Evolutionary conservation across 2,888 invertebrate species (phyloP), one percentile per base, ranked within the genome.

Genomic region (Drosophila hamatofila): DNA sequence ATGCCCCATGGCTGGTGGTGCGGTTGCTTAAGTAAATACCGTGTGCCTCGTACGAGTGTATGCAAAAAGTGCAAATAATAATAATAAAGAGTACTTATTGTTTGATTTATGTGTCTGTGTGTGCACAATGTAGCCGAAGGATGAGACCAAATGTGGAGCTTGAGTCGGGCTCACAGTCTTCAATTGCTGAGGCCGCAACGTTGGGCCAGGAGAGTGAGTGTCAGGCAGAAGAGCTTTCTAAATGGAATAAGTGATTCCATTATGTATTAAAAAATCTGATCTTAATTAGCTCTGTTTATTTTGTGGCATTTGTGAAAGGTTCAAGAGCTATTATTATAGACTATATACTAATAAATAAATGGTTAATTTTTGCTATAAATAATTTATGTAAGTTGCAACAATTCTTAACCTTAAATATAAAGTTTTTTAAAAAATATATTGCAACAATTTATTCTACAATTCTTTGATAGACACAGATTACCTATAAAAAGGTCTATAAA

Each of bases 61-160:
- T 83, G 88, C 86, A 86, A 83, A 89, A 91, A 90, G 90, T 91
- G 92, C 91, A 91, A 91, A 91, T 91, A 91, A 91, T 91, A 91
- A 91, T 91, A 91, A 91, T 91, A 92, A 91, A 90, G 92, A 92
- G 92, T 92, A 92, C 92, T 92, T 92, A 92, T 92, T 92, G 90
- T 92, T 92, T 92, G 92, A 92, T 92, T 92, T 92, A 92, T 92
- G 92, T 90, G 92, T 92, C 92, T 92, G 91, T 91, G 88, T 91
- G 78, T 90, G 81, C 90, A 91, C 89, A 90, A 83, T 73, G 71
- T 30, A 23, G 23, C 23, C 52, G 18, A 16, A 14, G 71, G 12
- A 52, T 48, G 65, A 33, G 67, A 3, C n/a, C 48, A 61, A 44
- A 39, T 52, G 35, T 51, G 30, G 11, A 54, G 16, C 52, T 27